Conservation (phyloP, 2,888 invertebrate species). For the Itoplectis maculator region DNA sequence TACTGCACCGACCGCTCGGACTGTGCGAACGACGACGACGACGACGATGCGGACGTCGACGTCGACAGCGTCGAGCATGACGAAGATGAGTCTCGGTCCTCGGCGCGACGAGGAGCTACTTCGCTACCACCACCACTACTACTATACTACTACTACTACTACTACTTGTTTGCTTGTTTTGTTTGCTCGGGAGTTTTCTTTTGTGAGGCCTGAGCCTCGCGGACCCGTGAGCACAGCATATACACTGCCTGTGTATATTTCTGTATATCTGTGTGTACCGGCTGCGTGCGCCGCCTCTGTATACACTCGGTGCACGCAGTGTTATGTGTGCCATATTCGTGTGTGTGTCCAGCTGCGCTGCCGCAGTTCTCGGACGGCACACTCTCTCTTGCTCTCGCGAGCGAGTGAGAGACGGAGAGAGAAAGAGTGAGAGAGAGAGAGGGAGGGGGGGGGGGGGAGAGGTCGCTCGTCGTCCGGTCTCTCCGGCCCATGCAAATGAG, state of each 20-base stretch:
- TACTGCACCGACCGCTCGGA: constrained; percentile 65
- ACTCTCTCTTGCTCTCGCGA: no score
- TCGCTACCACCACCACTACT: constrained; percentile 4
- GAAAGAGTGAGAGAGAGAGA: no score
- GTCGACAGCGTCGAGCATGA: constrained; percentile 24
- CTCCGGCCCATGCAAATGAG: constrained; percentile 78
- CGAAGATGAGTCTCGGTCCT: constrained; percentile 32
- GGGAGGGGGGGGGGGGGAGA: no score
- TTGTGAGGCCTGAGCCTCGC: constrained; percentile 69
- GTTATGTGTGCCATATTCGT: constrained; percentile 21
- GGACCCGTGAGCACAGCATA: constrained; percentile 37
- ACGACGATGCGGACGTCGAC: constrained; percentile 8
- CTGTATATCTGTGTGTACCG: constrained; percentile 1
- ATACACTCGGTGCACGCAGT: constrained; percentile 12
- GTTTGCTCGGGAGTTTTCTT: constrained; percentile 78
- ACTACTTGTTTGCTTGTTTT: constrained; percentile 77
- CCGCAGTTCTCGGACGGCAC: constrained; percentile 53
- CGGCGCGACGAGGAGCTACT: constrained; percentile 5
- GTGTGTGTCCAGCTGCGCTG: constrained; percentile 78
- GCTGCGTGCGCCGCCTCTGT: constrained; percentile 28
- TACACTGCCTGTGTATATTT: no score
- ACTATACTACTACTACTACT: constrained; percentile 24
- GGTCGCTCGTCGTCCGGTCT: constrained; percentile 20
- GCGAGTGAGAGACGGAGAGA: no score
- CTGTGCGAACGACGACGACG: constrained; percentile 17